Conservation (phyloP, 2,888 invertebrate genomes). For the Cephus pygmeus region DNA sequence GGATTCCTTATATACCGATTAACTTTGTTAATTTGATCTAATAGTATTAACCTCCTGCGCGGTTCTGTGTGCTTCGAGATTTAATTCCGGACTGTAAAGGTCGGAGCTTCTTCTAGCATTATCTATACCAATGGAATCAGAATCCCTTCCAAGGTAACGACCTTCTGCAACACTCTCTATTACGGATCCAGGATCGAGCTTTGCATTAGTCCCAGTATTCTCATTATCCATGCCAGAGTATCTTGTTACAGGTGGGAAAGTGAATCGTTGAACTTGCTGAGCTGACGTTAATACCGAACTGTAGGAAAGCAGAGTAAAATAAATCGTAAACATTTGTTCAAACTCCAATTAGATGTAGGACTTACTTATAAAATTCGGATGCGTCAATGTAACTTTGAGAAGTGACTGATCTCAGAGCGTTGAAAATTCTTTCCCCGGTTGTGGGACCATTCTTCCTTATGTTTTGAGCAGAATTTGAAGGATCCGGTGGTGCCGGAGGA, state of each 20-base stretch:
- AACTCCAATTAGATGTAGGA: background rate
- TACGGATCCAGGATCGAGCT: background rate
- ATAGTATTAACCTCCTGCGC: constrained; percentile 54
- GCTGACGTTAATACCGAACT: constrained; percentile 56
- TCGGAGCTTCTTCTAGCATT: constrained; percentile 49
- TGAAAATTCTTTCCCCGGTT: constrained; percentile 62
- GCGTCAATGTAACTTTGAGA: constrained; percentile 62
- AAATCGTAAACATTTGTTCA: constrained; percentile 2
- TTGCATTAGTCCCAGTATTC: background rate
- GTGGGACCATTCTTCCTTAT: constrained; percentile 49
- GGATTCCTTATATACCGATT: background rate
- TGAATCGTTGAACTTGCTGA: constrained; percentile 52
- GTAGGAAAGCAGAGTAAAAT: constrained; percentile 1
- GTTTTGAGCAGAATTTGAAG: constrained; percentile 23
- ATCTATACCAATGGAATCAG: constrained; percentile 26
- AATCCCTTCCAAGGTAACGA: constrained; percentile 42
- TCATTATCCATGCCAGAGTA: background rate
- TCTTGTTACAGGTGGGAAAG: constrained; percentile 40
- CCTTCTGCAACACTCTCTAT: constrained; percentile 23
- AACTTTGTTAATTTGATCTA: background rate
- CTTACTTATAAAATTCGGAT: constrained; percentile 62
- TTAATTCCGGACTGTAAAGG: constrained; percentile 61
- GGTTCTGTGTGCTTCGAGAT: constrained; percentile 61
- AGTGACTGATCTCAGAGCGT: constrained; percentile 56
- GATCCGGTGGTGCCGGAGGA: constrained; percentile 59